A percentile compares a stretch with the other conserved stretches of the same genome.
These are phyloP conservation scores for Actias luna DNA, from an alignment of 2,888 invertebrate genomes.

Conservation along the genomic window DNA sequence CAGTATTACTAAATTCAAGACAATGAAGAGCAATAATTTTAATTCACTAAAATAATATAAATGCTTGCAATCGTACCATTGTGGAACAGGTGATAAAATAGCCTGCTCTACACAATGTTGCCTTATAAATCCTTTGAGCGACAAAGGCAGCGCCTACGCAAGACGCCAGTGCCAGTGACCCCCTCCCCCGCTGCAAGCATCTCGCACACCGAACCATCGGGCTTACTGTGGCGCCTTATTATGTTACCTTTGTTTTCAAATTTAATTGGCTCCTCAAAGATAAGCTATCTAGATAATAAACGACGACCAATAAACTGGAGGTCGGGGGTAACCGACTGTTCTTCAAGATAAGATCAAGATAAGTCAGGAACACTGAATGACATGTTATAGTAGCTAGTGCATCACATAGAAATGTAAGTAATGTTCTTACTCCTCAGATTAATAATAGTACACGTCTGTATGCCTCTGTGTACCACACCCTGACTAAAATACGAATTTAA, in stretches of 20 bases:
- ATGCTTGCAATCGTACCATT: not conserved
- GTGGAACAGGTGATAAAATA: slow-evolving; percentile 20
- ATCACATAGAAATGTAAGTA: not conserved
- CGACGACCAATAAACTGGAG: slow-evolving; percentile 79
- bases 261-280: slow-evolving; percentile 81
- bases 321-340: slow-evolving; percentile 67
- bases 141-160: slow-evolving; percentile 74
- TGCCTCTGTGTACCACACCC: not conserved
- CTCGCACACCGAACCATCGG: slow-evolving; percentile 33
- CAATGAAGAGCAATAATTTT: not conserved
- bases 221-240: slow-evolving; percentile 76
- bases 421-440: not conserved
- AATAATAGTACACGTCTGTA: not conserved
- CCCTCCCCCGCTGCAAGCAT: slow-evolving; percentile 37
- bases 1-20: not conserved
- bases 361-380: slow-evolving; percentile 44
- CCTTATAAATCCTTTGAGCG: slow-evolving; percentile 64
- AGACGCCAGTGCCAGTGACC: slow-evolving; percentile 52
- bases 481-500: not conserved
- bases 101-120: slow-evolving; percentile 51
- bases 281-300: slow-evolving; percentile 81
- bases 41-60: not conserved
- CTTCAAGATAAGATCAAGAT: slow-evolving; percentile 69
- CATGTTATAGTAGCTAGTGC: slow-evolving; percentile 40
- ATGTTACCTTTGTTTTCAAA: slow-evolving; percentile 82